Percentiles rank a stretch among this genome's conserved stretches.
Evolutionary conservation across 2,888 invertebrate genomes (phyloP).

Genomic region (Thera britannica): DNA sequence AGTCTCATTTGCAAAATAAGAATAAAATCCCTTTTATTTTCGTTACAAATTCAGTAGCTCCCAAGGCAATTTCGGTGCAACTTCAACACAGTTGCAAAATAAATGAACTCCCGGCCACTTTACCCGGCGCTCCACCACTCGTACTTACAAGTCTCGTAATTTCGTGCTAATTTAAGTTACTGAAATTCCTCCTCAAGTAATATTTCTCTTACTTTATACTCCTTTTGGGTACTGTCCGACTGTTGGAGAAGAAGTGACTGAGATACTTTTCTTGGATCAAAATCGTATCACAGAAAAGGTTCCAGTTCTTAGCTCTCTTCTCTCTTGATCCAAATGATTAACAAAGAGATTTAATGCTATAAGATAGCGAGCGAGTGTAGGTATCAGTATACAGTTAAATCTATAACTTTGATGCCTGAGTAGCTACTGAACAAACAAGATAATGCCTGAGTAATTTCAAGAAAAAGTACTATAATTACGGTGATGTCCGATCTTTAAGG

Average conservation of each 20-base stretch:
- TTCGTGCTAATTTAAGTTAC: slow-evolving; percentile 38
- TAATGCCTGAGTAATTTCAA: no score
- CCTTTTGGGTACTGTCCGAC: slow-evolving; percentile 4
- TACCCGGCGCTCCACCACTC: slow-evolving; percentile 28
- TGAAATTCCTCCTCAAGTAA: slow-evolving; percentile 41
- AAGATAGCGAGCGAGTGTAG: no score
- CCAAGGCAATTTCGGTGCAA: neutral
- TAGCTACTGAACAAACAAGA: no score
- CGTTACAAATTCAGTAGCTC: neutral
- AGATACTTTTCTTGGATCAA: no score
- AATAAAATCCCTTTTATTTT: neutral
- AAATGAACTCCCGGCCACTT: slow-evolving; percentile 10
- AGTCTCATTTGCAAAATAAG: neutral
- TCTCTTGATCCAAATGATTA: no score
- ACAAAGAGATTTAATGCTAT: no score
- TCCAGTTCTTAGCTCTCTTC: no score
- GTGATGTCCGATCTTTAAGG: no score
- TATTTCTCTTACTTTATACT: slow-evolving; percentile 29
- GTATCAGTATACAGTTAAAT: no score
- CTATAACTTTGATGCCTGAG: no score
- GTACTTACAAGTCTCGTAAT: slow-evolving; percentile 33
- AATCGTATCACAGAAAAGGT: no score
- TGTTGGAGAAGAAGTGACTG: neutral
- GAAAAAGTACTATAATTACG: no score
- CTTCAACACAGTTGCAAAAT: slow-evolving; percentile 11